Evolutionary conservation across 2,888 invertebrate genomes (phyloP), one percentile per base, ranked within the genome.

Genomic region (Coelinius sp.): DNA sequence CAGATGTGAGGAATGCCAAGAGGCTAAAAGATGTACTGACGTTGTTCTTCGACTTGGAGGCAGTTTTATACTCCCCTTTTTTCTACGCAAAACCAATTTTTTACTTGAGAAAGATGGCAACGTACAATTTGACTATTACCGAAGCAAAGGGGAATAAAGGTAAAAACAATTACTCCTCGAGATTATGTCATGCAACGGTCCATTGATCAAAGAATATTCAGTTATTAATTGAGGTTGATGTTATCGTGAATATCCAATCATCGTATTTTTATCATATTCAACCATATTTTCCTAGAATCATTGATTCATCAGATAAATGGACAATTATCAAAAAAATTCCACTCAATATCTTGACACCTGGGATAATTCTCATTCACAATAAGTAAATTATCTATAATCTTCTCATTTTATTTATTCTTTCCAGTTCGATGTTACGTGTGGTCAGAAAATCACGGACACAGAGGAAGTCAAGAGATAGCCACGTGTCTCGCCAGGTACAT

Each of bases 31-130:
- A 49, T n/a, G 17, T 6, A 10, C 49, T 20, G 10, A 49, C 49
- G n/a, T n/a, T n/a, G n/a, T n/a, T n/a, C n/a, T n/a, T n/a, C n/a
- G n/a, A n/a, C n/a, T n/a, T n/a, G n/a, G n/a, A n/a, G 56, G 70
- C 73, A n/a, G 66, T 59, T 17, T 56, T 73, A 4, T 70, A 56
- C 35, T 65, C 70, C 12, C 73, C 73, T 12, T 17, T 56, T 25
- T 27, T 27, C 24, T 25, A n/a, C 7, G 22, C 52, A 6, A 70
- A 73, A 41, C 56, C 24, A 0, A 12, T 73, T 25, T 70, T 73
- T 65, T 73, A 73, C 22, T 22, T 38, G 17, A 25, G 73, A 12
- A 73, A 70, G 56, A 31, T 73, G n/a, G 73, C 73, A 14, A 70
- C 70, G 1, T 66, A 25, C 12, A 73, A 73, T 56, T 70, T 73